Evolutionary conservation across 2,888 invertebrate genomes (phyloP).

Genomic region (Eugnorisma glareosa): DNA sequence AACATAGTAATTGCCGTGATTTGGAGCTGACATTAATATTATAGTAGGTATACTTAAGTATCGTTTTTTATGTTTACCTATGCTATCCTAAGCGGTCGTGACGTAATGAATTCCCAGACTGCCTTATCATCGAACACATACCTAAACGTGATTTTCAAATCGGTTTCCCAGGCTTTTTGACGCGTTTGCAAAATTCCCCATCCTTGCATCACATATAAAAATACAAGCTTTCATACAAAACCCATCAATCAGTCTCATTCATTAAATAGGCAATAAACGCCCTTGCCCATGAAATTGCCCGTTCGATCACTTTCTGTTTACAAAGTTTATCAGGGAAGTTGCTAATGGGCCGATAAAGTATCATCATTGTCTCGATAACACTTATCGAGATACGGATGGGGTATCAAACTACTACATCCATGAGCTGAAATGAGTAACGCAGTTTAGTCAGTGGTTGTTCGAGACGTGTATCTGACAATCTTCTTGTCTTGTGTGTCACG

Average conservation of each 20-base stretch:
- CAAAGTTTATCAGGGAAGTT: constrained; percentile 77
- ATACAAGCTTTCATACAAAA: neutral
- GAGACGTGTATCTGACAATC: constrained; percentile 24
- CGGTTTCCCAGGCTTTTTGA: neutral
- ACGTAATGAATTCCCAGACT: neutral
- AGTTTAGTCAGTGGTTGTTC: constrained; percentile 30
- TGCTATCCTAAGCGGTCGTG: neutral
- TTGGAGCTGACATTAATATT: neutral
- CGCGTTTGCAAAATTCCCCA: neutral
- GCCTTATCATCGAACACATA: neutral
- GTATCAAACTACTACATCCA: constrained; percentile 49
- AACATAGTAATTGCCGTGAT: neutral
- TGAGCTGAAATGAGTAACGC: constrained; percentile 28
- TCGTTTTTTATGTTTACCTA: neutral
- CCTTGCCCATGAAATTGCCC: constrained; percentile 82
- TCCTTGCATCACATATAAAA: neutral
- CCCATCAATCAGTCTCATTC: constrained; percentile 37
- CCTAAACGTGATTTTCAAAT: neutral
- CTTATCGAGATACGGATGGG: constrained; percentile 74
- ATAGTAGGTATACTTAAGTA: neutral
- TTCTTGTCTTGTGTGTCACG: neutral
- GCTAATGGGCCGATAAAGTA: constrained; percentile 82
- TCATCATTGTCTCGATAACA: constrained; percentile 76
- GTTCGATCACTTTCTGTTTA: constrained; percentile 82
- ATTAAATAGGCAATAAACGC: constrained; percentile 56